Evolutionary conservation across 2,888 invertebrate genomes (phyloP).

Genomic region (Luperina nickerlii): DNA sequence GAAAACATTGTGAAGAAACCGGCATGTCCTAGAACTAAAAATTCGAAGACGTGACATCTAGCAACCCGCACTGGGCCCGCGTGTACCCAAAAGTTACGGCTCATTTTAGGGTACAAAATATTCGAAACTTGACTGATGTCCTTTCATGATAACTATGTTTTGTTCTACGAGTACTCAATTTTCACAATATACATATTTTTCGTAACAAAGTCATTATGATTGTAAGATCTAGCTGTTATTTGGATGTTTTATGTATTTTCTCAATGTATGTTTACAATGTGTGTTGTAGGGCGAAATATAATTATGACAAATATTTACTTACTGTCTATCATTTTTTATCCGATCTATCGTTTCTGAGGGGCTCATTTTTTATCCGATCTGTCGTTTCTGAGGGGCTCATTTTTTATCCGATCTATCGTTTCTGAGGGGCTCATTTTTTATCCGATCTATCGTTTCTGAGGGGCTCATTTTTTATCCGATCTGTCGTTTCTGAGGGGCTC

Average conservation of each 20-base stretch:
- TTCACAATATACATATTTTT: constrained; percentile 30
- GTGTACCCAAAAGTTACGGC: no score
- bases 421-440: background rate
- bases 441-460: no score
- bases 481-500: no score
- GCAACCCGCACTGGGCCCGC: no score
- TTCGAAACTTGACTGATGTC: background rate
- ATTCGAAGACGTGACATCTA: no score
- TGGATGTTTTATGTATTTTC: constrained; percentile 70
- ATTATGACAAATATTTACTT: constrained; percentile 52
- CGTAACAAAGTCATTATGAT: constrained; percentile 26
- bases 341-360: no score
- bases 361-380: no score
- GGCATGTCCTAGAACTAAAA: no score
- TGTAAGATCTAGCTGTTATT: constrained; percentile 54
- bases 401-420: no score
- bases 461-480: no score
- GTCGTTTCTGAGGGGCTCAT: no score
- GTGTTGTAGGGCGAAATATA: constrained; percentile 66
- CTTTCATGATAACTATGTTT: background rate
- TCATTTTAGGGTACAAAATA: background rate
- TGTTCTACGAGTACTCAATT: constrained; percentile 43
- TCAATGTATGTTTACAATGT: constrained; percentile 69
- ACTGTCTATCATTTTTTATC: constrained; percentile 35
- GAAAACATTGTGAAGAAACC: no score